phyloP scores from a whole-genome alignment of 2,888 invertebrate species.

The Drosophila mayaguana region DNA sequence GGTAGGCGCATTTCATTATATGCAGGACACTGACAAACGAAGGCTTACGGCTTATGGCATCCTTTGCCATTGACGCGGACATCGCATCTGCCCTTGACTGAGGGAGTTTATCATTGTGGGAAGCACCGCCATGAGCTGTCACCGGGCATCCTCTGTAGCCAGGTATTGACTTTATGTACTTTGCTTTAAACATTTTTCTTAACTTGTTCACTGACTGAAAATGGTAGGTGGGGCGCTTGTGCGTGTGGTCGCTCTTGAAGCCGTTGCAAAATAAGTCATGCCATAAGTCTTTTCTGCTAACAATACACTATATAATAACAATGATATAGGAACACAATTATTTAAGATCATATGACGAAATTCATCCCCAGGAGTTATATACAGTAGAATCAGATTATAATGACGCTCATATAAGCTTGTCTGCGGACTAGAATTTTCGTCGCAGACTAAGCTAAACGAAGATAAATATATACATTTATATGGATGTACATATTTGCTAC shows the following conservation, averaged over 20 bases:
- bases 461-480: too few species aligned
- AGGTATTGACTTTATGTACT: background rate
- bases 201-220: background rate
- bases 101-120: conserved; percentile 3
- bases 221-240: background rate
- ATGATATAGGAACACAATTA: too few species aligned
- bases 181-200: background rate
- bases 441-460: too few species aligned
- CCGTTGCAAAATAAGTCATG: background rate
- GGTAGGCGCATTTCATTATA: conserved; percentile 50
- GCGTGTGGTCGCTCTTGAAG: background rate
- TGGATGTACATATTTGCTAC: too few species aligned
- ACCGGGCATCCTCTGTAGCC: background rate
- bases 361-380: too few species aligned
- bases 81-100: conserved; percentile 20
- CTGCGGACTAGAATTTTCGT: too few species aligned
- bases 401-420: too few species aligned
- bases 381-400: too few species aligned
- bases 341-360: too few species aligned
- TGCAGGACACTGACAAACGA: conserved; percentile 44
- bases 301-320: background rate
- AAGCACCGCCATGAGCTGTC: conserved; percentile 14
- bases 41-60: conserved; percentile 44
- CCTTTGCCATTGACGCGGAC: conserved; percentile 32
- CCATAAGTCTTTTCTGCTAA: background rate